Evolutionary conservation across 2,797 vertebrate genomes (phyloP).

Genomic region (Alouatta caraya): DNA sequence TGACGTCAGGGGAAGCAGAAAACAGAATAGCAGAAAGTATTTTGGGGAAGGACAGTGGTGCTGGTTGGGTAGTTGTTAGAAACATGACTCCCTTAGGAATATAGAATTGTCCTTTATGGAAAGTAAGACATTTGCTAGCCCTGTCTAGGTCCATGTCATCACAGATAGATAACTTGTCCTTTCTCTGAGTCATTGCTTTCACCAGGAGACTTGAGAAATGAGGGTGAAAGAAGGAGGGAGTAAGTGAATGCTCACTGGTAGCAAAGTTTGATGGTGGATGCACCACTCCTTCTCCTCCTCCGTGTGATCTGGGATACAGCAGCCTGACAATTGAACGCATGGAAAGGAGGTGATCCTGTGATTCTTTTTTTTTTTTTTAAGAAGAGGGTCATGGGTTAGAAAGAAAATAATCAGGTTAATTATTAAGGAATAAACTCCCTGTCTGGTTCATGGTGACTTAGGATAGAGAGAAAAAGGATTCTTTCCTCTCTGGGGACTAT

Average conservation of each 20-base stretch:
- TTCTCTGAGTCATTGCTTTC: neutral
- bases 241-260: neutral
- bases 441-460: neutral
- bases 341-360: neutral
- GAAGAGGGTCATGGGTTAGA: neutral
- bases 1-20: constrained; percentile 7
- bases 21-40: neutral
- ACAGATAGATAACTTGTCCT: neutral
- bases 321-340: neutral
- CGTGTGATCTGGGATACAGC: neutral
- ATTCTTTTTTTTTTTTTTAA: neutral
- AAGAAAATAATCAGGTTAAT: neutral
- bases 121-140: neutral
- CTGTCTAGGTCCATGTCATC: neutral
- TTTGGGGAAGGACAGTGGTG: too few species aligned
- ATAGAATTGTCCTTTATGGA: fast-evolving
- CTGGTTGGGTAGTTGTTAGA: neutral
- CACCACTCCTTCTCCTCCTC: neutral
- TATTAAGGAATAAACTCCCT: neutral
- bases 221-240: neutral
- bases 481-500: neutral
- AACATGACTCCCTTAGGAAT: neutral
- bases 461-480: neutral
- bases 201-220: neutral
- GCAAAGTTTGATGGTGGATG: neutral